phyloP scores from a whole-genome alignment of 1,140 invertebrate genomes.

The Andrena cerasifolii region DNA sequence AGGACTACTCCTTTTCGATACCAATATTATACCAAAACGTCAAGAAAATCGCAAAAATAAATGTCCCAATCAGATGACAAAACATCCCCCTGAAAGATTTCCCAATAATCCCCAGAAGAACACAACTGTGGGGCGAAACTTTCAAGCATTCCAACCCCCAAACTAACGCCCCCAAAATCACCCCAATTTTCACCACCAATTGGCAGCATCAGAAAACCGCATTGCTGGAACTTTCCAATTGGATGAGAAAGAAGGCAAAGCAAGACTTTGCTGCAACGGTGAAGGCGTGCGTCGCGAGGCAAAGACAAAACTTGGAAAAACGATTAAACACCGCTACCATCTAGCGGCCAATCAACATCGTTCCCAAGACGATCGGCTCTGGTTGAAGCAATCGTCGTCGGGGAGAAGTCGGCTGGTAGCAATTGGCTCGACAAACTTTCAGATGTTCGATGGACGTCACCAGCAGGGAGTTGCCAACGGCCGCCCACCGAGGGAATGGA shows the following conservation, averaged over 20 bases:
- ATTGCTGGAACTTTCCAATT: background rate
- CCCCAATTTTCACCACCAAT: too few relatives aligned
- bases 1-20: too few relatives aligned
- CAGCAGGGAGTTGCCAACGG: background rate
- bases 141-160: too few relatives aligned
- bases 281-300: background rate
- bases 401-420: background rate
- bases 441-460: background rate
- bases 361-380: background rate
- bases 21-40: too few relatives aligned
- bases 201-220: too few relatives aligned
- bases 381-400: background rate
- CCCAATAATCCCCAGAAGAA: too few relatives aligned
- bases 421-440: slow-evolving; percentile 16
- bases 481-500: background rate
- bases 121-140: too few relatives aligned
- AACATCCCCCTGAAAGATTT: too few relatives aligned
- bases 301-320: background rate
- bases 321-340: background rate
- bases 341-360: background rate
- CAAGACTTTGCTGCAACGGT: too few relatives aligned
- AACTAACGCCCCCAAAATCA: too few relatives aligned
- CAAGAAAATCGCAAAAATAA: too few relatives aligned
- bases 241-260: background rate
- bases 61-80: too few relatives aligned